Percentiles rank a stretch among this genome's conserved stretches.
These are phyloP conservation scores for Rhegmatorhina hoffmannsi DNA, from an alignment of 2,113 vertebrate genomes.

Conservation along the genomic window DNA sequence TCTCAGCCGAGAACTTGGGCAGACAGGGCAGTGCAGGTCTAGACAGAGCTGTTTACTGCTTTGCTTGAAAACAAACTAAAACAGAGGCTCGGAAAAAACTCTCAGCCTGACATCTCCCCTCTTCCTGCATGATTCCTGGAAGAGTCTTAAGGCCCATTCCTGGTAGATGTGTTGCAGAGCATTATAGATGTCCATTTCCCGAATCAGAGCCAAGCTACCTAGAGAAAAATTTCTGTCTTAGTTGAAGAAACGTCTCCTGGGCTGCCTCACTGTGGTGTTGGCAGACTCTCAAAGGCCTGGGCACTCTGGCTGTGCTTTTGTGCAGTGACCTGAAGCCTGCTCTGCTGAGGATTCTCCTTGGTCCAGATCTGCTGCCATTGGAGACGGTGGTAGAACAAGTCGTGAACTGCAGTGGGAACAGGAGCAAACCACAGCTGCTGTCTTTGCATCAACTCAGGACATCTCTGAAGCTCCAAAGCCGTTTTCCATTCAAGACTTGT, in stretches of 20 bases:
- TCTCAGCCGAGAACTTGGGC: background rate
- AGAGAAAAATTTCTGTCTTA: background rate
- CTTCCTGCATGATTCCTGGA: background rate
- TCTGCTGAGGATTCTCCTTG: background rate
- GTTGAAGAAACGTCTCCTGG: background rate
- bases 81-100: background rate
- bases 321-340: background rate
- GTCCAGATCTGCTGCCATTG: background rate
- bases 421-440: background rate
- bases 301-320: background rate
- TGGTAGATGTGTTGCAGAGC: background rate
- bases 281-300: background rate
- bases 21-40: background rate
- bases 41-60: conserved; percentile 16
- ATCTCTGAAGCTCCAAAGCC: background rate
- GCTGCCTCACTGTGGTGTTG: background rate
- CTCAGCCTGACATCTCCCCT: background rate
- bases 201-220: background rate
- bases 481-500: background rate
- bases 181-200: background rate
- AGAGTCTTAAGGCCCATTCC: background rate
- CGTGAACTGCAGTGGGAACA: background rate
- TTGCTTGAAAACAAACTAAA: background rate
- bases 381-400: background rate
- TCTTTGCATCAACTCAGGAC: accelerated